Evolutionary conservation across 2,888 invertebrate species (phyloP).

Genomic region (Agrochola litura): DNA sequence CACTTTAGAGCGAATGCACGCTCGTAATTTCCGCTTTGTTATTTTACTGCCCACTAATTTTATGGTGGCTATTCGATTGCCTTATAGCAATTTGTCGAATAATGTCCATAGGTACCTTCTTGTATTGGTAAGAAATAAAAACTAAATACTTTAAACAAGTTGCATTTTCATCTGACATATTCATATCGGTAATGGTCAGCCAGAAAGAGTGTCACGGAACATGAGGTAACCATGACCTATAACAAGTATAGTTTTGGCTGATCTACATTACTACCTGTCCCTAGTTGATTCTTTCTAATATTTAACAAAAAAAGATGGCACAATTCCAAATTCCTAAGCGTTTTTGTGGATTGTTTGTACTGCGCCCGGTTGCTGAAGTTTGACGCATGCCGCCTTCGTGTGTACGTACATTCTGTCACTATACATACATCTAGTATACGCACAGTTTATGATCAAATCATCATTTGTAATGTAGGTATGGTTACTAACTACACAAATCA

Average conservation of each 20-base stretch:
- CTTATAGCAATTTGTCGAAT: conserved; percentile 44
- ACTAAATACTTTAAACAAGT: not conserved
- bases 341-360: conserved; percentile 86
- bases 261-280: conserved; percentile 64
- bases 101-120: not conserved
- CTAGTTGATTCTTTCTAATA: conserved; percentile 68
- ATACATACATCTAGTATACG: conserved; percentile 33
- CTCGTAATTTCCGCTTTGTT: conserved; percentile 53
- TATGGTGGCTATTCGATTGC: conserved; percentile 50
- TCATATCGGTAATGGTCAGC: not conserved
- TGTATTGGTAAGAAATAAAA: conserved; percentile 8
- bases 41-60: conserved; percentile 63
- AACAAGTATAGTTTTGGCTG: conserved; percentile 49
- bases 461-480: conserved; percentile 24
- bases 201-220: conserved; percentile 3
- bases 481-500: conserved; percentile 46
- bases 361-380: conserved; percentile 76
- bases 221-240: conserved; percentile 60
- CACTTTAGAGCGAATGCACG: conserved; percentile 47
- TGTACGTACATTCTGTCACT: conserved; percentile 51
- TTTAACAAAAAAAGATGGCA: conserved; percentile 80
- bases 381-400: conserved; percentile 79
- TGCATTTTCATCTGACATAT: not conserved
- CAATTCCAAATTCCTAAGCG: conserved; percentile 83
- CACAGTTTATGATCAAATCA: conserved; percentile 36